phyloP scores from a whole-genome alignment of 37 sponge, comb jelly and placozoan species.

The Ianthella basta region DNA sequence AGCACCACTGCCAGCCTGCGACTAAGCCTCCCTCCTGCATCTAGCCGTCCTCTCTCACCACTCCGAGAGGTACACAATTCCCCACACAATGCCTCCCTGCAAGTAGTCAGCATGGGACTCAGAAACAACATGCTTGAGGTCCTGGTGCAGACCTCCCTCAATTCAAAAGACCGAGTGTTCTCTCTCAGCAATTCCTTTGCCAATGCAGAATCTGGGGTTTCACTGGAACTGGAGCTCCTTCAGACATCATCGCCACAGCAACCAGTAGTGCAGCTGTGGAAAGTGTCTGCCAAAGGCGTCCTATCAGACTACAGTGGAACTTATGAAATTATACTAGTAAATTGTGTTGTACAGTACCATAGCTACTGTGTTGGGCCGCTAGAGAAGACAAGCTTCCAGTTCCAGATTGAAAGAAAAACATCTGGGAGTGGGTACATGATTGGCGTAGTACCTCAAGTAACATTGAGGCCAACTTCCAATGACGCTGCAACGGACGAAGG shows the following conservation, averaged over 20 bases:
- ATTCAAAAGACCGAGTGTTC: background rate
- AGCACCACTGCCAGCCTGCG: background rate
- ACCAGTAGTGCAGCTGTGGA: slow-evolving; percentile 5
- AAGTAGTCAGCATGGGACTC: background rate
- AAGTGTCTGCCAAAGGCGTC: background rate
- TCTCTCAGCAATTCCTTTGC: too few relatives aligned
- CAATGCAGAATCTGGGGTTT: background rate
- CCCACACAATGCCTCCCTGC: background rate
- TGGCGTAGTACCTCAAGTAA: background rate
- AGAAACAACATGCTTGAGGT: background rate
- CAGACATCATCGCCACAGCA: background rate
- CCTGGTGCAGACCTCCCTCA: background rate
- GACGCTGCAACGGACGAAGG: too few relatives aligned
- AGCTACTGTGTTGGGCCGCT: background rate
- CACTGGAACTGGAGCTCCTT: background rate
- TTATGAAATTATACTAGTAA: background rate
- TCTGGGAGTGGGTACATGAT: slow-evolving; percentile 8
- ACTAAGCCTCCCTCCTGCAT: too few relatives aligned
- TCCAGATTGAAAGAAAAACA: background rate
- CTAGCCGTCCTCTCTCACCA: background rate
- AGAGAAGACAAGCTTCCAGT: background rate
- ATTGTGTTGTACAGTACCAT: background rate
- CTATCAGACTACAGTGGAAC: slow-evolving; percentile 22
- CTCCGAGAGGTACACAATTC: background rate
- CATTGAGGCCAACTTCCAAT: background rate